Base-by-base conservation (phyloP, 2,797 vertebrate genomes). In the Bovichtus diacanthus region DNA sequence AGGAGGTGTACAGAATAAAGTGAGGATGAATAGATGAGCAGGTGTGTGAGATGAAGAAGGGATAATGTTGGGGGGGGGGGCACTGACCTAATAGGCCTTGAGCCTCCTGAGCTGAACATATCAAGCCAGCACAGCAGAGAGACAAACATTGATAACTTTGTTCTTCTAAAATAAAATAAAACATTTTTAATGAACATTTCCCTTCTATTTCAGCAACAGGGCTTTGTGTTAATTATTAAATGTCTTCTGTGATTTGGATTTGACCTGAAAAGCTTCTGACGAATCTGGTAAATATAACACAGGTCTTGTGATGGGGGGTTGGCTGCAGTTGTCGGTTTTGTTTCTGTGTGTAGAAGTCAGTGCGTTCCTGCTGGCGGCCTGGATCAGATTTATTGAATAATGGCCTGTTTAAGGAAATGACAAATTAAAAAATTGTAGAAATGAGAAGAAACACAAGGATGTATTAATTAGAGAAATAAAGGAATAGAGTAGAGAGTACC, bases 241-340 rank as follows among this genome's bases (percentile, higher is more conserved):
- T 43, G 6, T 38, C 12, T 10, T 72, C 34, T 15, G 25, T 55
- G 31, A 62, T 69, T 71, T 13, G 0, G 2, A n/a, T 47, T 46
- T 65, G 65, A 62, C 58, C 81, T 59, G 27, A 21, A 73, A 78
- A 62, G 21, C 46, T 21, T 39, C 21, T 23, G 21, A 75, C 59
- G 21, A 29, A 39, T 64, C 41, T 39, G 2, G 67, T 59, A 63
- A 55, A 61, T 47, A 18, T 13, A 65, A 69, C 9, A 0, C n/a
- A 29, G 41, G 66, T 82, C 78, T 82, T 77, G 68, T 84, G 85
- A 85, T 41, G 16, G n/a, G 60, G 25, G 4, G 13, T 29, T 39
- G 19, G 46, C 34, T 12, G 43, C n/a, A 44, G n/a, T 72, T 55
- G 5, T 54, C 41, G 4, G 8, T 25, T 44, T 19, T 47, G 0